A percentile compares a stretch with the other conserved stretches of the same genome.
phyloP scores from a whole-genome alignment of 2,888 invertebrate genomes.

The Pasiphila rectangulata region DNA sequence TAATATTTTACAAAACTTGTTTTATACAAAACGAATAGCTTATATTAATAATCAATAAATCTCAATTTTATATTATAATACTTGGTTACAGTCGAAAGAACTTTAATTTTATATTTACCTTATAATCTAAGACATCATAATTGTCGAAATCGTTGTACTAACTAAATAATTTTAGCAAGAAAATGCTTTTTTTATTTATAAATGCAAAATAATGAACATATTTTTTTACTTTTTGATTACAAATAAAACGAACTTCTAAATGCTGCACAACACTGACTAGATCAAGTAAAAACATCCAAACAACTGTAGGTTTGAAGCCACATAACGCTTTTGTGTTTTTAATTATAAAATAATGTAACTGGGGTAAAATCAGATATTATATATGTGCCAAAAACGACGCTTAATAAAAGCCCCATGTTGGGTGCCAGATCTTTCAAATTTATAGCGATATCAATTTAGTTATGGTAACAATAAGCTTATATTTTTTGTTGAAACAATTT shows the following conservation, averaged over 20 bases:
- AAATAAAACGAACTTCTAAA: constrained; percentile 7
- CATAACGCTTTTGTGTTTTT: too few species aligned
- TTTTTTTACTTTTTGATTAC: too few species aligned
- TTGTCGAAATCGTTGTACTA: too few species aligned
- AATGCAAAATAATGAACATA: not conserved
- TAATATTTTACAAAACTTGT: constrained; percentile 31
- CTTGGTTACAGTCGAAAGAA: constrained; percentile 16
- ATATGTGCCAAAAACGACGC: not conserved
- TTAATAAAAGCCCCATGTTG: not conserved
- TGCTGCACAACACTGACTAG: constrained; percentile 32
- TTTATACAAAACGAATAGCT: constrained; percentile 5
- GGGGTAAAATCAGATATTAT: too few species aligned
- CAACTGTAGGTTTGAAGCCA: not conserved
- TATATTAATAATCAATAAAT: constrained; percentile 6
- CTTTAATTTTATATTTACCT: not conserved
- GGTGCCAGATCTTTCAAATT: constrained; percentile 2
- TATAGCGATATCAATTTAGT: too few species aligned
- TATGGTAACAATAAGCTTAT: too few species aligned
- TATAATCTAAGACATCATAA: not conserved
- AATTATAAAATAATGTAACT: too few species aligned
- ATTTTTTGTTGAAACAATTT: too few species aligned
- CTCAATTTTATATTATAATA: constrained; percentile 15
- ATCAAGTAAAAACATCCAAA: constrained; percentile 3
- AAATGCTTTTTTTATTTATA: too few species aligned
- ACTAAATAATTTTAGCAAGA: too few species aligned